Evolutionary conservation across 2,797 vertebrate genomes (phyloP).

Genomic region (Phataginus tetradactyla): DNA sequence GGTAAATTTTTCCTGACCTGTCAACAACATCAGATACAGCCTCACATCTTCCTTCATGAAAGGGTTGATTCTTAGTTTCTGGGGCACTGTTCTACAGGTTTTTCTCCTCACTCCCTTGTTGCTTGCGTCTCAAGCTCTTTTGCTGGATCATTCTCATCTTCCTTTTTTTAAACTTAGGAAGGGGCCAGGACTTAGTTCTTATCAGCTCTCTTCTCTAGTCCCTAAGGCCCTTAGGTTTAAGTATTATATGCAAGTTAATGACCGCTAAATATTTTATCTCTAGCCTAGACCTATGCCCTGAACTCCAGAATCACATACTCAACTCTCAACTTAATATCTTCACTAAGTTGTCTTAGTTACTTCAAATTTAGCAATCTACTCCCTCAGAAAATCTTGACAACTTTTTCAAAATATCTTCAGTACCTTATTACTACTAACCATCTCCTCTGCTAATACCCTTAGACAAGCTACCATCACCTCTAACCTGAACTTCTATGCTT

Average conservation of each 20-base stretch:
- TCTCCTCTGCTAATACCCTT: constrained; percentile 6
- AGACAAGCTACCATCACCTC: background rate
- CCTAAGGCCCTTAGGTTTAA: background rate
- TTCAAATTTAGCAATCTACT: constrained; percentile 17
- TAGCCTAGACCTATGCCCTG: background rate
- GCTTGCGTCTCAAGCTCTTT: background rate
- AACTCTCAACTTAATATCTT: background rate
- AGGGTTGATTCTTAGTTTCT: constrained; percentile 29
- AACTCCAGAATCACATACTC: constrained; percentile 30
- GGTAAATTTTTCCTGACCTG: background rate
- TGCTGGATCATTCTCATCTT: constrained; percentile 5
- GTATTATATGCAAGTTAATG: constrained; percentile 17
- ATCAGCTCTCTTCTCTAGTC: background rate
- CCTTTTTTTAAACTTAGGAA: background rate
- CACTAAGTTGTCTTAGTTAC: background rate
- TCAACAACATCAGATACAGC: background rate
- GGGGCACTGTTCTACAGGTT: background rate
- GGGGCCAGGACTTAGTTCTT: background rate
- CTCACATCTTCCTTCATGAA: background rate
- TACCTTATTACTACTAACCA: background rate
- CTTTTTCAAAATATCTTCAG: constrained; percentile 42
- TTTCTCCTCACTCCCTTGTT: background rate
- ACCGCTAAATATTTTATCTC: constrained; percentile 31
- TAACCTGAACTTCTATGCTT: background rate
- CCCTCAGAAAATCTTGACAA: constrained; percentile 16